phyloP scores from a whole-genome alignment of 2,888 invertebrate species.

The Hartigia nigra region DNA sequence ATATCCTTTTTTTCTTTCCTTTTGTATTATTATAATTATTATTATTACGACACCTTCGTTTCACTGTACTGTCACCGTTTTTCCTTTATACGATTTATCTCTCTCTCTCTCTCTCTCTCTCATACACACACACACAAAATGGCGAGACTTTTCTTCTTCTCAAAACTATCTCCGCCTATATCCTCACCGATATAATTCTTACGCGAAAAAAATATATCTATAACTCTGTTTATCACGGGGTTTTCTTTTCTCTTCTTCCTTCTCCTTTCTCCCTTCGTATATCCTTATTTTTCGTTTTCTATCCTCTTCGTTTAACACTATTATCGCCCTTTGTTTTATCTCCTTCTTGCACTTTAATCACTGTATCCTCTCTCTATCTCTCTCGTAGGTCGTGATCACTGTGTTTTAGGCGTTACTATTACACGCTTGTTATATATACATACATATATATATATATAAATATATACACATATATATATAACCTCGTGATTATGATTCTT shows the following conservation, averaged over 20 bases:
- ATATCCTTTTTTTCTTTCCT: not conserved
- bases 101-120: not conserved
- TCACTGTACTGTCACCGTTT: not conserved
- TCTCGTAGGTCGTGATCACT: not conserved
- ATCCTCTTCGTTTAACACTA: conserved; percentile 22
- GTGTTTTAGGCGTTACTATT: not conserved
- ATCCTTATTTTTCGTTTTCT: conserved; percentile 22
- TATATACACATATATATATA: too few relatives aligned
- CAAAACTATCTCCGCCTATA: not conserved
- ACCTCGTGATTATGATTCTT: not conserved
- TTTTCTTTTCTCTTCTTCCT: not conserved
- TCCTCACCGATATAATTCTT: conserved; percentile 3
- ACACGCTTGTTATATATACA: not conserved
- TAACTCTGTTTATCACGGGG: conserved; percentile 2
- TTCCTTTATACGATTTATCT: not conserved
- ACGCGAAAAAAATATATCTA: conserved; percentile 4
- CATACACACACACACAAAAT: not conserved
- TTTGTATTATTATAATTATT: not conserved
- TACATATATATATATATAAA: not conserved
- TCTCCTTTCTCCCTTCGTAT: conserved; percentile 17
- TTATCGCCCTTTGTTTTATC: conserved; percentile 10
- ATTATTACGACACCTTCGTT: not conserved
- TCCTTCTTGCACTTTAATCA: conserved; percentile 25
- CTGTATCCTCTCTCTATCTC: conserved; percentile 19
- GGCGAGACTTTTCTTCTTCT: not conserved